Base-by-base conservation (phyloP, 1,140 invertebrate genomes). In the Amphibalanus amphitrite region DNA sequence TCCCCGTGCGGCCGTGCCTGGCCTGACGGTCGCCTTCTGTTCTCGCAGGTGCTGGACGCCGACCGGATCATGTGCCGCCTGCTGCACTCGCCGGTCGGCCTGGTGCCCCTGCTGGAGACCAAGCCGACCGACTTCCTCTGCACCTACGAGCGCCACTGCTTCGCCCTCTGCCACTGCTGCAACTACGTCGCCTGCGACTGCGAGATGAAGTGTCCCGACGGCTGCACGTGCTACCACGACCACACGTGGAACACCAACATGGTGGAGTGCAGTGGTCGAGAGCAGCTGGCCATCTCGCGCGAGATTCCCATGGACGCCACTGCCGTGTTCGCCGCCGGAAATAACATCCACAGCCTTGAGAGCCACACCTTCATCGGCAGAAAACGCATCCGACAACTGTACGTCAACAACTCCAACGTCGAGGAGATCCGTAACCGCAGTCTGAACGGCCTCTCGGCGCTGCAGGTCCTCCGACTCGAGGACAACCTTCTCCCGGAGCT, bases 271-370 rank as follows among this genome's bases (percentile, higher is more conserved):
- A 91, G 90, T 0, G 69, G 59, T n/a, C 72, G 75, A 40, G 86
- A 86, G 59, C 86, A 86, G 59, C 87, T 86, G 71, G 91, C 91
- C 81, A 73, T 76, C 28, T 92, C 92, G 0, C 88, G 86, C 65
- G 86, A 87, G 70, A 91, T 96, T 77, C 92, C 93, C 65, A 95
- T 95, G 92, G 92, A 96, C 81, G 91, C 92, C 72, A 94, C 92
- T 15, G 91, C 94, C 83, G 86, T 95, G 69, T 95, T 95, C 81
- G 84, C 95, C 71, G 93, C 95, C 79, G 92, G 92, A 70, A 95
- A 94, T 79, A 87, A 91, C 77, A 89, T 96, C 75, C 86, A 87
- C 69, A 88, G 92, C 76, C 83, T 96, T 72, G 88, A 89, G 29
- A 91, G 90, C 78, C 92, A 96, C 78, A 89, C 91, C 4, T 94